Base-by-base conservation (phyloP, 2,888 invertebrate genomes). In the Taenaris catops region DNA sequence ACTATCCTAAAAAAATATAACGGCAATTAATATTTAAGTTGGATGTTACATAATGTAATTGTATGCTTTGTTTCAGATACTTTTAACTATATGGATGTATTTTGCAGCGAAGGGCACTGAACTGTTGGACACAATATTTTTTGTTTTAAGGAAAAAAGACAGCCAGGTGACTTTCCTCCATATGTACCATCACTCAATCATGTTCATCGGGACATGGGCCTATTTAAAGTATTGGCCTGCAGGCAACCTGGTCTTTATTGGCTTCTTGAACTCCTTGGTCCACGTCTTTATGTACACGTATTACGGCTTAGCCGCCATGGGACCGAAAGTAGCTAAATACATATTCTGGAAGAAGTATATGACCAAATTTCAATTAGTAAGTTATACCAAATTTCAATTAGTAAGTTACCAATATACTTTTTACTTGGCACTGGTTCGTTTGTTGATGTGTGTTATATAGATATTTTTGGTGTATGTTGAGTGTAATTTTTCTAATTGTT, bases 301-400 rank as follows among this genome's bases (percentile, higher is more conserved):
- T 59, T 95, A 95, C 53, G 89, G 93, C 20, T 67, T 95, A 59
- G 88, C 95, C 0, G 93, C 94, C 0, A 71, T 94, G 41, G 95
- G 95, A 6, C 94, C 94, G 0, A 66, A 88, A 11, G 91, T 91
- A 46, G 90, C 91, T 40, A 93, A 93, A 57, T 94, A 92, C 64
- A 75, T 95, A 25, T 94, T 93, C 90, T 95, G 95, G 95, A 96
- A 95, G 68, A 93, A 92, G 51, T 93, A 95, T 62, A 91, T 96
- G 80, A 95, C 95, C 0, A 89, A 88, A 41, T 88, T 95, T 53
- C 95, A 96, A 70, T 73, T 95, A 88, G 94, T 93, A 65, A 87
- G 81, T 34, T 6, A n/a, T 4, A n/a, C n/a, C n/a, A n/a, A n/a
- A n/a, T n/a, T n/a, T n/a, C n/a, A n/a, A n/a, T n/a, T n/a, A n/a